Evolutionary conservation across 2,113 vertebrate species (phyloP).

Genomic region (Thamnophis sirtalis): DNA sequence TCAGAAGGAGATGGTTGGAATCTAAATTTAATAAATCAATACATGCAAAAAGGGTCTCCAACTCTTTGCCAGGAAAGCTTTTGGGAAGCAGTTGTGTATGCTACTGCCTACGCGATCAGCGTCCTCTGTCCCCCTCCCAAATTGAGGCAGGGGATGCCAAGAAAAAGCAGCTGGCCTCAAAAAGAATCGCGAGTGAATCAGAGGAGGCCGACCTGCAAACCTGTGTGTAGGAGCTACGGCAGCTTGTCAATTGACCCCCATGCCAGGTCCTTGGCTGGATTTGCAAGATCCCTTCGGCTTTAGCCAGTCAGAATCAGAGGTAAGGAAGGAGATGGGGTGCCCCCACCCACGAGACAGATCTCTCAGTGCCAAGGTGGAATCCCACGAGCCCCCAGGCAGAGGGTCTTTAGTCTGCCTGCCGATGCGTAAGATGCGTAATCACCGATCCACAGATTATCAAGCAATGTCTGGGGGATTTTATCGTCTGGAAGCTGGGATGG

Average conservation of each 20-base stretch:
- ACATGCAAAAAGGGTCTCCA: background rate
- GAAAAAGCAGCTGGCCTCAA: background rate
- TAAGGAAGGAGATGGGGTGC: background rate
- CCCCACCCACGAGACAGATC: background rate
- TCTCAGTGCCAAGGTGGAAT: background rate
- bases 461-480: background rate
- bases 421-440: background rate
- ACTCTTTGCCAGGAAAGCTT: background rate
- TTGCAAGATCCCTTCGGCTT: background rate
- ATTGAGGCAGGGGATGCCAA: background rate
- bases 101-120: background rate
- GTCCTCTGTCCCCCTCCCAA: background rate
- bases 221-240: background rate
- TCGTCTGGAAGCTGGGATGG: background rate
- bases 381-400: background rate
- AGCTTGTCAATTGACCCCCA: background rate
- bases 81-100: background rate
- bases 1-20: background rate
- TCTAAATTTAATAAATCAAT: background rate
- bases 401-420: background rate
- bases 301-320: background rate
- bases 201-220: background rate
- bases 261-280: background rate
- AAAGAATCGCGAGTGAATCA: background rate
- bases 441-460: constrained; percentile 6